phyloP scores from a whole-genome alignment of 92 coral and sea anemone genomes.

The Diadumene lineata region DNA sequence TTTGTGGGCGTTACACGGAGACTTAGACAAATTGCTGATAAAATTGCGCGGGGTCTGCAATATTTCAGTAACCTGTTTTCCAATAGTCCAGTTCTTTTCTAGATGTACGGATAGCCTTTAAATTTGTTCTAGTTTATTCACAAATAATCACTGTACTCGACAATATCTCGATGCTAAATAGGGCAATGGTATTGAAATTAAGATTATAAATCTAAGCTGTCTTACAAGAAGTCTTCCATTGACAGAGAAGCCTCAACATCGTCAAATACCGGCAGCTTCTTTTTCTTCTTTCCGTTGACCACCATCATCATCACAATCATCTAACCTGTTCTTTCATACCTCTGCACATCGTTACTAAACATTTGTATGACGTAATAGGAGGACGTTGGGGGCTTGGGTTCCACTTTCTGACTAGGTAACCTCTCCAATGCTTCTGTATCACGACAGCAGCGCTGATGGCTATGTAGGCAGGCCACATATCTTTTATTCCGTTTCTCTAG shows the following conservation, averaged over 20 bases:
- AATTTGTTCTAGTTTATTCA: no score
- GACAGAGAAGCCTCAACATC: constrained; percentile 64
- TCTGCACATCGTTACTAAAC: constrained; percentile 1
- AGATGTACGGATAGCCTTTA: no score
- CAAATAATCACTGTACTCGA: no score
- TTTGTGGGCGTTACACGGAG: no score
- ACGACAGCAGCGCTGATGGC: constrained; percentile 16
- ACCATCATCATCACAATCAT: neutral
- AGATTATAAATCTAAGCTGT: constrained; percentile 23
- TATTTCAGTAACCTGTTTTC: no score
- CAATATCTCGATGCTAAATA: no score
- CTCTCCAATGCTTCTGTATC: constrained; percentile 26
- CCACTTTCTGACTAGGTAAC: constrained; percentile 20
- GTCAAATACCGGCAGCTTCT: constrained; percentile 54
- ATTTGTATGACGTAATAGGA: neutral
- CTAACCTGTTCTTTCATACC: constrained; percentile 23
- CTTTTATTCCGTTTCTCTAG: constrained; percentile 17
- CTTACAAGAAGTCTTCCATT: constrained; percentile 50
- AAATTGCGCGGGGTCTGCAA: no score
- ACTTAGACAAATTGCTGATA: no score
- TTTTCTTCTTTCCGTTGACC: neutral
- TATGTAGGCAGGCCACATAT: neutral
- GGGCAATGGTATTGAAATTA: no score
- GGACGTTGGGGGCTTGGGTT: neutral
- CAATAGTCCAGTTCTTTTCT: no score